Conservation (phyloP, 2,113 vertebrate genomes). For the Hyaena hyaena region DNA sequence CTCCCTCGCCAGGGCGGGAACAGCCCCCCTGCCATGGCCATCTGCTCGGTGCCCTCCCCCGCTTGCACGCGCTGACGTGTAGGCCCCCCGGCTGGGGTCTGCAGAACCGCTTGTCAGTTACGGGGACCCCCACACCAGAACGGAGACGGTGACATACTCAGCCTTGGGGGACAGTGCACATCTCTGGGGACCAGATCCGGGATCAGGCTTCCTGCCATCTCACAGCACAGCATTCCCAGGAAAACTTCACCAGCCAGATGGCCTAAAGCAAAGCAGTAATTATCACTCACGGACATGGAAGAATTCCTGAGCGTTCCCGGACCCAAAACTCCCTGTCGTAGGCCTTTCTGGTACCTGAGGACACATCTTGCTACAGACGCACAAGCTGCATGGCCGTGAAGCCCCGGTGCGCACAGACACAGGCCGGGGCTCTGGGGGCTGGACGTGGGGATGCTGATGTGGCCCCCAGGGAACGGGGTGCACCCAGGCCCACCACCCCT, state of each 20-base stretch:
- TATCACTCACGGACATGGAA: not conserved
- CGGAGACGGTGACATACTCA: not conserved
- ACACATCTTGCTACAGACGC: not conserved
- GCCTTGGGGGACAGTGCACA: not conserved
- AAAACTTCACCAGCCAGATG: not conserved
- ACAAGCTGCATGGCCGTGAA: not conserved
- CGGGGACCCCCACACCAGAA: not conserved
- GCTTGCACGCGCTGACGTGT: not conserved
- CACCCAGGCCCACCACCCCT: too few species aligned
- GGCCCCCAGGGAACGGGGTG: too few species aligned
- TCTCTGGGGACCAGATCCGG: not conserved
- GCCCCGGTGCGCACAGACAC: accelerated
- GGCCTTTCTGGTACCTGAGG: too few species aligned
- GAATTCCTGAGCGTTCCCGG: not conserved
- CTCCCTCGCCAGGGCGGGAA: not conserved
- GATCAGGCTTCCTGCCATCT: not conserved
- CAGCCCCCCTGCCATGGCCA: not conserved
- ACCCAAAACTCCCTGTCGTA: not conserved
- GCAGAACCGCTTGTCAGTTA: too few species aligned
- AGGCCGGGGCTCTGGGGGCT: too few species aligned
- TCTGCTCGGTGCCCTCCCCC: not conserved
- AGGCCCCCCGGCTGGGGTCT: not conserved
- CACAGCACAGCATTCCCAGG: not conserved
- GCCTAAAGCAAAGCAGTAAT: not conserved
- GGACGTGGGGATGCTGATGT: too few species aligned